A percentile compares a stretch with the other conserved stretches of the same genome.
Conservation (phyloP, 30 jellyfish, hydroid and myxozoan species). For the Euphysa ruthae region DNA sequence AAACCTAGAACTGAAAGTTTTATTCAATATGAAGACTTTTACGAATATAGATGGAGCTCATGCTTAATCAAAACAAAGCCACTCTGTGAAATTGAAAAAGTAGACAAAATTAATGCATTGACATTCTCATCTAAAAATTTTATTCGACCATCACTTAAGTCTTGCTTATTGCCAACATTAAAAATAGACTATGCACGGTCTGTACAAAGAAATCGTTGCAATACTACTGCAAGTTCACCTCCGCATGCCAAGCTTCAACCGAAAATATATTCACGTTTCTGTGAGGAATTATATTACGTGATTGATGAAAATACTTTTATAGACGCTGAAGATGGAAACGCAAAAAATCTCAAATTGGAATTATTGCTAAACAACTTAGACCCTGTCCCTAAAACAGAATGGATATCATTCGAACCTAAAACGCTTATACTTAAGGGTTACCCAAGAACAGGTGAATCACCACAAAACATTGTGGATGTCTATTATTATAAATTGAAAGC, state of each 20-base stretch:
- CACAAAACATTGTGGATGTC: not conserved
- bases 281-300: slow-evolving; percentile 39
- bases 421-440: slow-evolving; percentile 54
- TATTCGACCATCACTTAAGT: slow-evolving; percentile 11
- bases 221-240: slow-evolving; percentile 20
- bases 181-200: slow-evolving; percentile 15
- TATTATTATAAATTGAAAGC: slow-evolving; percentile 53
- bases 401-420: slow-evolving; percentile 60
- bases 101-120: slow-evolving; percentile 1
- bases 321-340: slow-evolving; percentile 54
- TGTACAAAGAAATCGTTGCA: slow-evolving; percentile 20
- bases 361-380: slow-evolving; percentile 33
- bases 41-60: slow-evolving; percentile 19
- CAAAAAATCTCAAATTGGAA: slow-evolving; percentile 40
- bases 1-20: slow-evolving; percentile 13
- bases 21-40: not conserved
- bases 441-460: slow-evolving; percentile 53
- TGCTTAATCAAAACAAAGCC: slow-evolving; percentile 1
- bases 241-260: slow-evolving; percentile 45
- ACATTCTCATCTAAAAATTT: slow-evolving; percentile 25
- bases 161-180: slow-evolving; percentile 25
- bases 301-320: slow-evolving; percentile 41
- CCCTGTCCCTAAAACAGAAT: slow-evolving; percentile 24
- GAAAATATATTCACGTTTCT: slow-evolving; percentile 20
- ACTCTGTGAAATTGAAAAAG: slow-evolving; percentile 22